Percentiles rank a stretch among this genome's conserved stretches.
phyloP scores from a whole-genome alignment of 2,113 vertebrate species.

The Perccottus glenii region DNA sequence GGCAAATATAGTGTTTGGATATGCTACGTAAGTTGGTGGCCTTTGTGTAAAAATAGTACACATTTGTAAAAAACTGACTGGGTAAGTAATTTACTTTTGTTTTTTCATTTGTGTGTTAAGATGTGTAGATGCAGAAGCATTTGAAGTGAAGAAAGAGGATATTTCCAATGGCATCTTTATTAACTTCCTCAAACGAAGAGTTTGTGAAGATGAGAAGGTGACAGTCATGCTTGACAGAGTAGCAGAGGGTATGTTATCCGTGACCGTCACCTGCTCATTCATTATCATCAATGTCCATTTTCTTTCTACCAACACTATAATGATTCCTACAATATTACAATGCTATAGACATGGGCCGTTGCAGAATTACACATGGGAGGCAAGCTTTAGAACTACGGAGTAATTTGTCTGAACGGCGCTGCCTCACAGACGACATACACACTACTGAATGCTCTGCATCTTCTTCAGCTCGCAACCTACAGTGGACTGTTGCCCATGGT shows the following conservation, averaged over 20 bases:
- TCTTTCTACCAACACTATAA: neutral
- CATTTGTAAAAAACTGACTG: neutral
- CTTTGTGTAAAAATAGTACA: neutral
- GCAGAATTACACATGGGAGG: slow-evolving; percentile 80
- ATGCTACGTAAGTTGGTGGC: slow-evolving; percentile 82
- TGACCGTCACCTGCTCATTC: neutral
- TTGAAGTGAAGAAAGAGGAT: slow-evolving; percentile 82
- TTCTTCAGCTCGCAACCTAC: slow-evolving; percentile 83
- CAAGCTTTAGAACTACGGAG: slow-evolving; percentile 90
- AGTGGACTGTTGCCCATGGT: slow-evolving; percentile 88
- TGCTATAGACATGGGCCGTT: slow-evolving; percentile 86
- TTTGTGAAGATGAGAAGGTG: slow-evolving; percentile 87
- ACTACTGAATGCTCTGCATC: slow-evolving; percentile 55
- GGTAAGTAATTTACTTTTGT: neutral
- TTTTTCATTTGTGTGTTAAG: slow-evolving; percentile 59
- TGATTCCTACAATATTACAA: neutral
- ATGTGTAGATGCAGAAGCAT: slow-evolving; percentile 85
- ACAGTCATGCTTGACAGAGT: slow-evolving; percentile 88
- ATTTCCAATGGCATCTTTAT: slow-evolving; percentile 86
- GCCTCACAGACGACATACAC: slow-evolving; percentile 80
- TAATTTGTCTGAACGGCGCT: slow-evolving; percentile 86
- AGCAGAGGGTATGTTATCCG: slow-evolving; percentile 79
- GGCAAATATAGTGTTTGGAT: slow-evolving; percentile 88
- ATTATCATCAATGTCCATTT: neutral
- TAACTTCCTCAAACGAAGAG: slow-evolving; percentile 82